phyloP scores from a whole-genome alignment of 2,113 vertebrate genomes.

The Lophochroa leadbeateri region DNA sequence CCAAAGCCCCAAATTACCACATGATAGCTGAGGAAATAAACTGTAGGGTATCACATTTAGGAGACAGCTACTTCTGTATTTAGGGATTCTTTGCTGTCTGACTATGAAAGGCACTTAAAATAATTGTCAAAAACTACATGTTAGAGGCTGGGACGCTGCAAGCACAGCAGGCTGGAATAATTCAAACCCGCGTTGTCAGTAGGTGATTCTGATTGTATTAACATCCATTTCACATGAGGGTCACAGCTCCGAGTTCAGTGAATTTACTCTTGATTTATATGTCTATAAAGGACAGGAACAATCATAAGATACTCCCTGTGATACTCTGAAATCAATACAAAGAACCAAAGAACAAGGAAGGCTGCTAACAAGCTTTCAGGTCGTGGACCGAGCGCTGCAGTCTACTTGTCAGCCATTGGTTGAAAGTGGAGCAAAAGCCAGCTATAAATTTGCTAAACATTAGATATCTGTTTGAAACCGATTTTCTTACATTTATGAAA shows the following conservation, averaged over 20 bases:
- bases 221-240: conserved; percentile 49
- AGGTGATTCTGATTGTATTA: conserved; percentile 49
- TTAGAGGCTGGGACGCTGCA: not conserved
- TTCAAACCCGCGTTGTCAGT: not conserved
- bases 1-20: not conserved
- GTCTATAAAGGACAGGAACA: conserved; percentile 57
- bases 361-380: conserved; percentile 57
- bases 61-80: not conserved
- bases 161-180: conserved; percentile 34
- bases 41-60: not conserved
- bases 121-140: not conserved
- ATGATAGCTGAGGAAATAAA: not conserved
- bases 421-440: conserved; percentile 54
- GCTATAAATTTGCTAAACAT: conserved; percentile 41
- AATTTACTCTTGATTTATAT: conserved; percentile 59
- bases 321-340: conserved; percentile 63
- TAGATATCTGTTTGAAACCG: conserved; percentile 25
- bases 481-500: conserved; percentile 51
- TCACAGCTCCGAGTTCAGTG: conserved; percentile 50
- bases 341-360: conserved; percentile 42
- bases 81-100: not conserved
- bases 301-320: conserved; percentile 53
- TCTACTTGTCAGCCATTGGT: conserved; percentile 44
- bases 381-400: not conserved
- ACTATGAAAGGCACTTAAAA: conserved; percentile 10